A percentile compares a stretch with the other conserved stretches of the same genome.
phyloP scores from a whole-genome alignment of 2,888 invertebrate species.

The Troides helena region DNA sequence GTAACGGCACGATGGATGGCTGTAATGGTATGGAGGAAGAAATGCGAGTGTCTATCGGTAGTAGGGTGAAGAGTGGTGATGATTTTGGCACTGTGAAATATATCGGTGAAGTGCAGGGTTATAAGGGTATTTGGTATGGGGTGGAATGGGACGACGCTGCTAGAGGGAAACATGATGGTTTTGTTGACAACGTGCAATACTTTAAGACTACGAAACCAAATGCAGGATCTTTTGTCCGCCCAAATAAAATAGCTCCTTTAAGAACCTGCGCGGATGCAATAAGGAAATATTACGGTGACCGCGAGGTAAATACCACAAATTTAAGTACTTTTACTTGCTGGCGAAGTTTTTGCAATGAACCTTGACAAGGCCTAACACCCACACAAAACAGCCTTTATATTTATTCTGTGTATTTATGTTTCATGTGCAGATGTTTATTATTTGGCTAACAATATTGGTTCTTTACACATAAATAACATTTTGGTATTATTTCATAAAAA shows the following conservation, averaged over 20 bases:
- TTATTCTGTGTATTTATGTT: not conserved
- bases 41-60: conserved; percentile 71
- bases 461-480: not conserved
- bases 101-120: conserved; percentile 86
- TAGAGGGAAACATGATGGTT: conserved; percentile 96
- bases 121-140: conserved; percentile 91
- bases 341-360: not conserved
- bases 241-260: conserved; percentile 88
- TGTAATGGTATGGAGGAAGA: conserved; percentile 73
- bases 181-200: conserved; percentile 88
- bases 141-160: conserved; percentile 97
- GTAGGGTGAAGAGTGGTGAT: conserved; percentile 66
- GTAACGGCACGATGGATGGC: conserved; percentile 73
- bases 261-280: conserved; percentile 88
- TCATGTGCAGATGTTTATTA: not conserved
- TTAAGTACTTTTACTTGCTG: conserved; percentile 1
- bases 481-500: too few species aligned
- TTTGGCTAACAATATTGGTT: not conserved
- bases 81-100: conserved; percentile 83
- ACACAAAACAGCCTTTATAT: conserved; percentile 33
- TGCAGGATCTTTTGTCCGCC: conserved; percentile 93
- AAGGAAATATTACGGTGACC: conserved; percentile 68
- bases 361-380: conserved; percentile 41
- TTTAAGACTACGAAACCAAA: conserved; percentile 88
- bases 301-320: conserved; percentile 55